Evolutionary conservation across 2,113 vertebrate species (phyloP).

Genomic region (Gulo gulo): DNA sequence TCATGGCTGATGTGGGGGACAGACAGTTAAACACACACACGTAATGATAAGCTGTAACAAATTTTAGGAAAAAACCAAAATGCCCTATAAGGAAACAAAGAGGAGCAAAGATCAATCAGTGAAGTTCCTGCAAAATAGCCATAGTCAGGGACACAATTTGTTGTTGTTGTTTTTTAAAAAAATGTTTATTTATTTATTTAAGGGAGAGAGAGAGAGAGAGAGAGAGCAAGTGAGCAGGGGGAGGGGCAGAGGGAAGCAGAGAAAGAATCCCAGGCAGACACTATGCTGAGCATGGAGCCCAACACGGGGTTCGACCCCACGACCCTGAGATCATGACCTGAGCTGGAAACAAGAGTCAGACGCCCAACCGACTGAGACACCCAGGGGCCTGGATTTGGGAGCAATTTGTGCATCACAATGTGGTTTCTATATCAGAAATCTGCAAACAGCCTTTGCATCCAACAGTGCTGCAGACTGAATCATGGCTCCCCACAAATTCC

Average conservation of each 20-base stretch:
- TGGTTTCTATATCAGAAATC: background rate
- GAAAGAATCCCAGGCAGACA: background rate
- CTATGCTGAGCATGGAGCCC: background rate
- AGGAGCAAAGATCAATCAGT: background rate
- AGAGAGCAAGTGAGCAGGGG: background rate
- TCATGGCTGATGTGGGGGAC: background rate
- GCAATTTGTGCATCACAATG: rapidly evolving
- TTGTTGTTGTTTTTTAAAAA: background rate
- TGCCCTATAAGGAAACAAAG: background rate
- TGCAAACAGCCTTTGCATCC: background rate
- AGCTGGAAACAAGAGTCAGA: background rate
- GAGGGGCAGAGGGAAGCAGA: background rate
- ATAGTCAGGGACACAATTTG: background rate
- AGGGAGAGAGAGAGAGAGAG: background rate
- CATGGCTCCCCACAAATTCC: background rate
- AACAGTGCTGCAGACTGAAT: background rate
- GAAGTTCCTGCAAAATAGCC: background rate
- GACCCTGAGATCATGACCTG: background rate
- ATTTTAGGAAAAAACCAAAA: background rate
- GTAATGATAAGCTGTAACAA: background rate
- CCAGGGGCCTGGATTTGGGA: background rate
- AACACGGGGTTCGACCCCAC: background rate
- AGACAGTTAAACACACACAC: background rate
- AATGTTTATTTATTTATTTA: background rate
- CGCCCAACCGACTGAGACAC: rapidly evolving